phyloP scores from a whole-genome alignment of 2,888 invertebrate genomes.

The Drosophila kambysellisi region DNA sequence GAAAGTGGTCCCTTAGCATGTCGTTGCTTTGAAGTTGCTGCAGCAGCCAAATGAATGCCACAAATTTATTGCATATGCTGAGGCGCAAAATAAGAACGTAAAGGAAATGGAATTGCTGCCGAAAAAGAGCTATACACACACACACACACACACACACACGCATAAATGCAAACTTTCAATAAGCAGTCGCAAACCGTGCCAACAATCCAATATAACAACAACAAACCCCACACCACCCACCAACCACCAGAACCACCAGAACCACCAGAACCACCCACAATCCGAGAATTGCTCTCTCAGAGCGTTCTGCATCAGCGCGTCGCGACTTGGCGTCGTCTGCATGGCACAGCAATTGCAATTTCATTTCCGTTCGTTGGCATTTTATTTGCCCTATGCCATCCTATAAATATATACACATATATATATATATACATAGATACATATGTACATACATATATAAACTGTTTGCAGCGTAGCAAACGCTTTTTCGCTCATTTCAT shows the following conservation, averaged over 20 bases:
- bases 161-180: conserved; percentile 61
- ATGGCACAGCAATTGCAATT: conserved; percentile 73
- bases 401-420: background rate
- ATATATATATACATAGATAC: background rate
- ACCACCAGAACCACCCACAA: background rate
- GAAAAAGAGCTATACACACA: conserved; percentile 14
- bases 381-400: conserved; percentile 52
- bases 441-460: conserved; percentile 2
- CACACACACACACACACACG: conserved; percentile 8
- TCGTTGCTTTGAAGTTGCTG: conserved; percentile 17
- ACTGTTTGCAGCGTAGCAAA: conserved; percentile 24
- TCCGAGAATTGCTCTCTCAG: background rate
- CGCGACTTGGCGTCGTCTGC: conserved; percentile 77
- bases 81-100: conserved; percentile 58
- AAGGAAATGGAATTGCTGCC: conserved; percentile 65
- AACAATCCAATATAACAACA: conserved; percentile 4
- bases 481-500: conserved; percentile 24
- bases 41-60: conserved; percentile 17
- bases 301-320: conserved; percentile 59
- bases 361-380: conserved; percentile 71
- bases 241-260: background rate
- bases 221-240: background rate
- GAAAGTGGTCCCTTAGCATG: conserved; percentile 1
- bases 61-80: conserved; percentile 70
- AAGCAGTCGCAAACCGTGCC: conserved; percentile 31